Evolutionary conservation across 2,888 invertebrate genomes (phyloP).

Genomic region (Tachina grossa): DNA sequence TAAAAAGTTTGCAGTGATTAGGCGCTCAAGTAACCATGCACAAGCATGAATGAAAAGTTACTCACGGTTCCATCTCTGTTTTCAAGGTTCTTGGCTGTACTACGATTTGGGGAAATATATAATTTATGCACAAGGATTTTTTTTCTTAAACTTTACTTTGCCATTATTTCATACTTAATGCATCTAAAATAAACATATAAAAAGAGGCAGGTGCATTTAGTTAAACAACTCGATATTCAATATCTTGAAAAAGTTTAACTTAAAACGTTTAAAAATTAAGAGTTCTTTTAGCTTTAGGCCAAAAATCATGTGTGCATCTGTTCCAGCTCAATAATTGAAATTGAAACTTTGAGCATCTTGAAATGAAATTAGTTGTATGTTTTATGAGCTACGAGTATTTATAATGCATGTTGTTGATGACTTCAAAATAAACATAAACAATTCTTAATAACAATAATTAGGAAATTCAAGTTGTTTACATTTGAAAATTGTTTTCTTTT

Average conservation of each 20-base stretch:
- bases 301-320: slow-evolving; percentile 2
- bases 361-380: slow-evolving; percentile 25
- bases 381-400: slow-evolving; percentile 14
- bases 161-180: slow-evolving; percentile 2
- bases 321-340: not conserved
- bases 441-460: slow-evolving; percentile 24
- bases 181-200: not conserved
- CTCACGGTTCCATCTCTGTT: too few relatives aligned
- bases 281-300: slow-evolving; percentile 11
- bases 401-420: not conserved
- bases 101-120: too few relatives aligned
- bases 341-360: slow-evolving; percentile 5
- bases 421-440: not conserved
- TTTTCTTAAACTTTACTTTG: not conserved
- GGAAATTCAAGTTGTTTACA: slow-evolving; percentile 7
- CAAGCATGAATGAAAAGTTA: too few relatives aligned
- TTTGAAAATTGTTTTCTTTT: not conserved
- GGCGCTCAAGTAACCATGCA: too few relatives aligned
- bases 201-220: not conserved
- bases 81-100: too few relatives aligned
- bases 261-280: not conserved
- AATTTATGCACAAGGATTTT: too few relatives aligned
- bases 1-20: too few relatives aligned
- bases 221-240: not conserved
- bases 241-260: slow-evolving; percentile 3